A percentile compares a stretch with the other conserved stretches of the same genome.
Evolutionary conservation across 2,113 vertebrate species (phyloP).

Genomic region (Gavia stellata): DNA sequence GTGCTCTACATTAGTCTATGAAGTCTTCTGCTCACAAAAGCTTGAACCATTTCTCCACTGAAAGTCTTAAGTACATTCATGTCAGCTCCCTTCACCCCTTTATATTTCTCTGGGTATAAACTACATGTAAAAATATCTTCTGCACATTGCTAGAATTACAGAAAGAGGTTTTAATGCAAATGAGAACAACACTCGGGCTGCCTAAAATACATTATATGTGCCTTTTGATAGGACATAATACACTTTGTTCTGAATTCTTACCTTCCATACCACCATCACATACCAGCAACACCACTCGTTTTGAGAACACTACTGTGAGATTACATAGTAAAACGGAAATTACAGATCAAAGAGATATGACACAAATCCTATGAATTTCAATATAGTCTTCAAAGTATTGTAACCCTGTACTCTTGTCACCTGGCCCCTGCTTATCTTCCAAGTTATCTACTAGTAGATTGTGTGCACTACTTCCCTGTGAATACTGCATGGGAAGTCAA

Average conservation of each 20-base stretch:
- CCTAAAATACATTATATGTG: neutral
- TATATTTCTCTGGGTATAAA: neutral
- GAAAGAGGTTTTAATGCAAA: neutral
- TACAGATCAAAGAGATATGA: constrained; percentile 1
- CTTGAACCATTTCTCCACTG: neutral
- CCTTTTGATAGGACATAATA: neutral
- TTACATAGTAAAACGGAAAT: neutral
- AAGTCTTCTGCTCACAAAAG: neutral
- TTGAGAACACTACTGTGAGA: neutral
- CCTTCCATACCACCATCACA: neutral
- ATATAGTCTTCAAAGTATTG: neutral
- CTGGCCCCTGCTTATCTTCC: neutral
- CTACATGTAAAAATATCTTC: neutral
- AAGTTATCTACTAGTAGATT: neutral
- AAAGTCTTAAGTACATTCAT: neutral
- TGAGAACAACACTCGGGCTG: neutral
- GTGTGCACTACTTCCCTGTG: fast-evolving
- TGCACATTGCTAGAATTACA: neutral
- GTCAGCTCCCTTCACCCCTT: neutral
- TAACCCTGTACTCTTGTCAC: neutral
- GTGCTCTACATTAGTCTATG: neutral
- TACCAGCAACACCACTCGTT: neutral
- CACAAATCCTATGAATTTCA: neutral
- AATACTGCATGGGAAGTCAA: neutral
- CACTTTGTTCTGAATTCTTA: neutral